Conservation (phyloP, 2,888 invertebrate species). For the Branchinecta sandiegonensis region DNA sequence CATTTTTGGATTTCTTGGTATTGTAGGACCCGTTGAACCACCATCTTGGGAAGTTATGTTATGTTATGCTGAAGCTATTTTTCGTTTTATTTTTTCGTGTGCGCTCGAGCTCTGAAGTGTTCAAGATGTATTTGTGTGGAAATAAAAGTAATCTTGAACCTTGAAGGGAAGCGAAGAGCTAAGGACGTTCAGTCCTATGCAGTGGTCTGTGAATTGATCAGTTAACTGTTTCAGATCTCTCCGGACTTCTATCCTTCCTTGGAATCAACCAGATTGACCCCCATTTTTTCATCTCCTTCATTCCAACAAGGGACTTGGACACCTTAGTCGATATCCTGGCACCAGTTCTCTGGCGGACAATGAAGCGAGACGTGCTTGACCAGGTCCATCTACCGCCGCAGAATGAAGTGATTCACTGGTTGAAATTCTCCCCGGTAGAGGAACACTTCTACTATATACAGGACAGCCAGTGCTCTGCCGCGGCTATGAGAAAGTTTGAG, state of each 20-base stretch:
- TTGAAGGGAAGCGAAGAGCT: too few relatives aligned
- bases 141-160: too few relatives aligned
- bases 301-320: constrained; percentile 37
- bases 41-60: too few relatives aligned
- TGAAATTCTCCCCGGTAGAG: constrained; percentile 55
- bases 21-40: too few relatives aligned
- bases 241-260: constrained; percentile 46
- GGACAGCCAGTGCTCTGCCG: constrained; percentile 39
- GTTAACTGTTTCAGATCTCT: constrained; percentile 35
- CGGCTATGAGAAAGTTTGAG: constrained; percentile 38
- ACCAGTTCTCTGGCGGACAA: constrained; percentile 51
- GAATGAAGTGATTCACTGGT: constrained; percentile 37
- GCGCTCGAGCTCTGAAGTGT: too few relatives aligned
- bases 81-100: too few relatives aligned
- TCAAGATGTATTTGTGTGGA: too few relatives aligned
- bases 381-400: constrained; percentile 36
- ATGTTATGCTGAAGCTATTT: too few relatives aligned
- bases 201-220: background rate
- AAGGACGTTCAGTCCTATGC: too few relatives aligned
- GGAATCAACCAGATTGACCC: constrained; percentile 42
- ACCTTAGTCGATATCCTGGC: constrained; percentile 42
- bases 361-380: constrained; percentile 48
- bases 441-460: constrained; percentile 54
- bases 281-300: constrained; percentile 40
- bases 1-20: too few relatives aligned